Conservation (phyloP, 2,888 invertebrate species). For the Geotrupes spiniger region DNA sequence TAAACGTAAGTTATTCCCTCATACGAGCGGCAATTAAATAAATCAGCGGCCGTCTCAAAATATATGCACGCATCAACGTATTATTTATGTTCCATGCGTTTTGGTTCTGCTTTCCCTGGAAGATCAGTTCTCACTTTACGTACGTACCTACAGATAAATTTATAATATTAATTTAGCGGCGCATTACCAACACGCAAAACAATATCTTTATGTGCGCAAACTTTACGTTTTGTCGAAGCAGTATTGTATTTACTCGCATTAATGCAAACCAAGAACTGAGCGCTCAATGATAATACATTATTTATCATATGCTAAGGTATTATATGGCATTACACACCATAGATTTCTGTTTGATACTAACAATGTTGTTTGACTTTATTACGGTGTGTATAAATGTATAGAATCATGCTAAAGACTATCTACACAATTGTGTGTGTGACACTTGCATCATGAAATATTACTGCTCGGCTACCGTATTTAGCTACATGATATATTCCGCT, state of each 20-base stretch:
- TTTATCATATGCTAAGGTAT: background rate
- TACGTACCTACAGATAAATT: too few species aligned
- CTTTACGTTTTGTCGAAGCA: background rate
- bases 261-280: background rate
- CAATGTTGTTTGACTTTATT: background rate
- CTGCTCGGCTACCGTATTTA: background rate
- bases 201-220: too few species aligned
- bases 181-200: background rate
- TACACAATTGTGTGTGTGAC: conserved; percentile 1
- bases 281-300: conserved; percentile 2
- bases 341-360: background rate
- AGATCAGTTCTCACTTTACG: too few species aligned
- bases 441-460: background rate
- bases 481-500: too few species aligned
- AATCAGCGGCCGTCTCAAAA: too few species aligned
- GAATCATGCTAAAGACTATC: conserved; percentile 3
- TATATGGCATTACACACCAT: conserved; percentile 1
- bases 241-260: background rate
- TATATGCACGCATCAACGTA: too few species aligned
- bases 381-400: background rate
- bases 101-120: too few species aligned
- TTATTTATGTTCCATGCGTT: too few species aligned
- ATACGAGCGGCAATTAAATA: too few species aligned
- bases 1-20: too few species aligned
- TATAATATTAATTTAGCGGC: too few species aligned